Evolutionary conservation across 2,113 vertebrate species (phyloP).

Genomic region (Mellivora capensis): DNA sequence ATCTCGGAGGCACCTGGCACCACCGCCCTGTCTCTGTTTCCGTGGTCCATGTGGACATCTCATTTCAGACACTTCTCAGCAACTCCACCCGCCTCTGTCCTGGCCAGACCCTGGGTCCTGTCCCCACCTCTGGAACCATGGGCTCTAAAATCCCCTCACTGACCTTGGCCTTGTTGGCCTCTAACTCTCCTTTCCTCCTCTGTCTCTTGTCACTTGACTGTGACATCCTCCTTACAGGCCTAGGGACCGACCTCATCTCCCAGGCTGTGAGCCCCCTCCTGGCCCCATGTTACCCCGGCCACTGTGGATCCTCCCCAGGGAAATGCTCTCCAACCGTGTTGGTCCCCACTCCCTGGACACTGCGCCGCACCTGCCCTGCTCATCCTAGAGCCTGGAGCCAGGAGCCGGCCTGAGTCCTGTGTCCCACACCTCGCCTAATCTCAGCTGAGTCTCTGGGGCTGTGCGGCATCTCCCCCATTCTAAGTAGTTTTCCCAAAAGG

Average conservation of each 20-base stretch:
- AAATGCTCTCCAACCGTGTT: background rate
- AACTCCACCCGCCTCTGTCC: background rate
- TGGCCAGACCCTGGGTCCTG: background rate
- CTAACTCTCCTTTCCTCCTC: background rate
- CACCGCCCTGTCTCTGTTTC: background rate
- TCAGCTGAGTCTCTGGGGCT: background rate
- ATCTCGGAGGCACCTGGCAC: background rate
- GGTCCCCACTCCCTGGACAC: background rate
- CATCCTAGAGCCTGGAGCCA: background rate
- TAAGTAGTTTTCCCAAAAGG: background rate
- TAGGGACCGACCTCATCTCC: background rate
- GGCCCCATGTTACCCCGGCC: background rate
- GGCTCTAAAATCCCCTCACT: background rate
- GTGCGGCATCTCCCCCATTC: background rate
- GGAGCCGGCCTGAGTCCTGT: background rate
- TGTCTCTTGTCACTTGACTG: background rate
- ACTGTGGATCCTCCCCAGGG: fast-evolving
- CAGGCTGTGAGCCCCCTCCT: background rate
- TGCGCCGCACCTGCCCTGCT: fast-evolving
- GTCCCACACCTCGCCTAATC: background rate
- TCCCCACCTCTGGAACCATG: background rate
- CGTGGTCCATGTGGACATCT: too few species aligned
- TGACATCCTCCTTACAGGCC: background rate
- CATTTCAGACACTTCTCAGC: background rate
- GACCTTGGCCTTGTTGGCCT: background rate